Evolutionary conservation across 2,113 vertebrate species (phyloP).

Genomic region (Mirza zaza): DNA sequence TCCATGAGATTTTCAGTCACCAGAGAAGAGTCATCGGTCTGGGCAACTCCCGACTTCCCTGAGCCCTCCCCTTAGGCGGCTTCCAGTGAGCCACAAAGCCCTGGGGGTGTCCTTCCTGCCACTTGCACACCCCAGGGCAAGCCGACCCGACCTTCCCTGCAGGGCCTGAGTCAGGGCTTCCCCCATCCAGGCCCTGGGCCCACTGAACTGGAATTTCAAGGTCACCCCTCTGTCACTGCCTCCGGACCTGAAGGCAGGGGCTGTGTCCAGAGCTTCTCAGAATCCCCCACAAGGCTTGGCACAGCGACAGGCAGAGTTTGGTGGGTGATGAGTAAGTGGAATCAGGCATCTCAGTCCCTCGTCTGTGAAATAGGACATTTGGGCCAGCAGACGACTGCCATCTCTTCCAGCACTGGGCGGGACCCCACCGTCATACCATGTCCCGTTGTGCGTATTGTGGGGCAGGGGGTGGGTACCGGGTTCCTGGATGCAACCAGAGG

Average conservation of each 20-base stretch:
- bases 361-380: background rate
- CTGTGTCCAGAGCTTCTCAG: background rate
- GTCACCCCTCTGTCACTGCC: background rate
- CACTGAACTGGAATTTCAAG: background rate
- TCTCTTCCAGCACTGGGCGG: background rate
- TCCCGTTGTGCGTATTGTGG: background rate
- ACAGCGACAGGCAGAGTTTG: background rate
- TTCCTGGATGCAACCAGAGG: background rate
- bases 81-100: background rate
- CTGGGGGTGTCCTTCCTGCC: background rate
- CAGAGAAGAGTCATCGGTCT: background rate
- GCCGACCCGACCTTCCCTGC: background rate
- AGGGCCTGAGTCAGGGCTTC: no score
- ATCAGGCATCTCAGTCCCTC: background rate
- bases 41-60: background rate
- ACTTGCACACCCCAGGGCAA: rapidly evolving
- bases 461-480: background rate
- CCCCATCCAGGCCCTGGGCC: background rate
- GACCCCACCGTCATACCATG: background rate
- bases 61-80: background rate
- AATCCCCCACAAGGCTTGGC: conserved; percentile 16
- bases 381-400: background rate
- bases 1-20: rapidly evolving
- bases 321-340: background rate
- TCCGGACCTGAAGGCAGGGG: background rate